These are phyloP conservation scores for Nomada goodeniana DNA, from an alignment of 2,888 invertebrate species.

Conservation along the genomic window DNA sequence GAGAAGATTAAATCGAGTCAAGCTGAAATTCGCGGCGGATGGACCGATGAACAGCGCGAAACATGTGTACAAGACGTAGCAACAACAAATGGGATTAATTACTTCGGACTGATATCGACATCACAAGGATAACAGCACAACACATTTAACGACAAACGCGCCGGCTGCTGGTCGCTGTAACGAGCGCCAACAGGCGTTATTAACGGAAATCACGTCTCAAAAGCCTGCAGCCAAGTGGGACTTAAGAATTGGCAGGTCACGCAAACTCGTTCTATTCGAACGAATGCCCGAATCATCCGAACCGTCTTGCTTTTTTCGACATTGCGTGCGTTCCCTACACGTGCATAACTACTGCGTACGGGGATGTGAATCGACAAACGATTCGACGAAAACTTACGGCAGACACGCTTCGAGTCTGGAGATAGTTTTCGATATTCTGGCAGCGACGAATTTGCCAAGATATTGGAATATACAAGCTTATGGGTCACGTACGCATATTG, in stretches of 20 bases:
- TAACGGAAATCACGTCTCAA: slow-evolving; percentile 58
- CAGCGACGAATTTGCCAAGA: background rate
- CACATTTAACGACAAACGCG: slow-evolving; percentile 36
- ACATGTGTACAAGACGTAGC: background rate
- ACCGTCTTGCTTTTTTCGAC: slow-evolving; percentile 55
- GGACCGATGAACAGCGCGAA: slow-evolving; percentile 8
- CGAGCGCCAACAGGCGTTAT: slow-evolving; percentile 41
- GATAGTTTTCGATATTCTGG: background rate
- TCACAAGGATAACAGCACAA: slow-evolving; percentile 29
- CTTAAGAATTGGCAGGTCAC: slow-evolving; percentile 62
- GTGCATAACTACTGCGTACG: slow-evolving; percentile 4
- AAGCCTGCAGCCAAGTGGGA: slow-evolving; percentile 27
- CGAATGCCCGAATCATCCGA: slow-evolving; percentile 62
- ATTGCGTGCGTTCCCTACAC: slow-evolving; percentile 60
- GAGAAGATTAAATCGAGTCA: slow-evolving; percentile 23
- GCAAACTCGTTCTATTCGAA: slow-evolving; percentile 57
- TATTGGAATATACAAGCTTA: background rate
- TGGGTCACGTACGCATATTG: background rate
- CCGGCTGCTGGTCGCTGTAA: slow-evolving; percentile 24
- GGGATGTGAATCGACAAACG: slow-evolving; percentile 42
- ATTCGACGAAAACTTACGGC: slow-evolving; percentile 30
- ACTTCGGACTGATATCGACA: slow-evolving; percentile 37
- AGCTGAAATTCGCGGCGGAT: slow-evolving; percentile 6
- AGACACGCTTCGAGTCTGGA: background rate
- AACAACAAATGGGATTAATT: slow-evolving; percentile 48